Evolutionary conservation across 2,113 vertebrate genomes (phyloP).

Genomic region (Cephalopterus ornatus): DNA sequence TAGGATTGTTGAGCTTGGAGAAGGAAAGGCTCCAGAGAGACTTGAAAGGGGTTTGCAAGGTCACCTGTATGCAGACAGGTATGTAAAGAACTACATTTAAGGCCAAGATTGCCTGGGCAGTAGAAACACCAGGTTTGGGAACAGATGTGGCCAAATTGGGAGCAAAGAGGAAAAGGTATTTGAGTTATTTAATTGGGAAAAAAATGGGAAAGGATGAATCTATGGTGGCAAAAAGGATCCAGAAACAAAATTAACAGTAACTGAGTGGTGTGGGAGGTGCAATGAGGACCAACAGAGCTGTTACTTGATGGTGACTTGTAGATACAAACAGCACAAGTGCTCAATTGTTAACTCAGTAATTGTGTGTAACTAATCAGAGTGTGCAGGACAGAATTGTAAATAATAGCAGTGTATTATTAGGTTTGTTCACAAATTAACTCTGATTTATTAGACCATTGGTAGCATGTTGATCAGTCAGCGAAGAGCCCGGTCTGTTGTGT

Average conservation of each 20-base stretch:
- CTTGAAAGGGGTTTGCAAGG: not conserved
- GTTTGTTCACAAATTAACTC: not conserved
- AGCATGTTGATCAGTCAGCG: not conserved
- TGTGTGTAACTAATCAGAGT: not conserved
- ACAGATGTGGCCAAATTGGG: not conserved
- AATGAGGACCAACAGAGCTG: not conserved
- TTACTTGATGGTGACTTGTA: not conserved
- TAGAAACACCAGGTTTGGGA: not conserved
- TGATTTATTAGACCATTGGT: not conserved
- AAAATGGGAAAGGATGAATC: not conserved
- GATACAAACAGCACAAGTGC: not conserved
- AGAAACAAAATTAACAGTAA: not conserved
- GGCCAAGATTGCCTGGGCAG: not conserved
- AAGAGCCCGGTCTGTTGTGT: not conserved
- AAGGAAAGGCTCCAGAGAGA: not conserved
- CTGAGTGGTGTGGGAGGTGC: not conserved
- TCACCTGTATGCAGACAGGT: not conserved
- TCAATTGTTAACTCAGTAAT: not conserved
- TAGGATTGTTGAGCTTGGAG: not conserved
- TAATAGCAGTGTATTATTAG: not conserved
- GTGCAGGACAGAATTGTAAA: not conserved
- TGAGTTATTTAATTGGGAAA: fast-evolving
- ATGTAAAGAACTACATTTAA: not conserved
- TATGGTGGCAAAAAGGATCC: fast-evolving
- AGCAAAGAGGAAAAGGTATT: not conserved